Conservation (phyloP, 2,888 invertebrate species). For the Beris morrisii region DNA sequence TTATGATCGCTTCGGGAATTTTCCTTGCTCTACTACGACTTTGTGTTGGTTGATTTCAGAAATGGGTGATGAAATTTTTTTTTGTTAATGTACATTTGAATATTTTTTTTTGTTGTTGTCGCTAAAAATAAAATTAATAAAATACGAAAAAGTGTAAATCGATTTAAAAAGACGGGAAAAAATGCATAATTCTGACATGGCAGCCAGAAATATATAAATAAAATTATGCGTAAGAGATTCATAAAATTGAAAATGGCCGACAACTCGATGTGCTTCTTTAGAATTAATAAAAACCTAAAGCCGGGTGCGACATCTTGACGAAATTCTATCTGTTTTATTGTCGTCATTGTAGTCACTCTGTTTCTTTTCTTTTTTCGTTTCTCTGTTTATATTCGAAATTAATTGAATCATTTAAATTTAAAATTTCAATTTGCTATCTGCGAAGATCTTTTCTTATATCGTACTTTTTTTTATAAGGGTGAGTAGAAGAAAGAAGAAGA, state of each 20-base stretch:
- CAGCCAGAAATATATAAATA: constrained; percentile 9
- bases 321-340: no score
- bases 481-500: no score
- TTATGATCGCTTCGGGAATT: constrained; percentile 35
- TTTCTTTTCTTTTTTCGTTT: constrained; percentile 2
- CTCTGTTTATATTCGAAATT: constrained; percentile 24
- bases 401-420: constrained; percentile 33
- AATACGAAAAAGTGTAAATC: no score
- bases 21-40: not conserved
- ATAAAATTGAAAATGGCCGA: constrained; percentile 24
- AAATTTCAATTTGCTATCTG: constrained; percentile 18
- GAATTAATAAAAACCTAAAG: constrained; percentile 14
- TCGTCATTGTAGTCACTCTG: not conserved
- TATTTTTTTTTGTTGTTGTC: no score
- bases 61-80: constrained; percentile 19
- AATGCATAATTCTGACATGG: constrained; percentile 9
- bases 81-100: not conserved
- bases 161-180: not conserved
- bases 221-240: constrained; percentile 1
- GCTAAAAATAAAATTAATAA: no score
- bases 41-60: not conserved
- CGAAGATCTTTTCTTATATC: not conserved
- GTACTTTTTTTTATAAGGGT: not conserved
- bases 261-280: not conserved
- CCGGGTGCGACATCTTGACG: not conserved